Evolutionary conservation across 2,888 invertebrate species (phyloP).

Genomic region (Drosophila atroscutellata): DNA sequence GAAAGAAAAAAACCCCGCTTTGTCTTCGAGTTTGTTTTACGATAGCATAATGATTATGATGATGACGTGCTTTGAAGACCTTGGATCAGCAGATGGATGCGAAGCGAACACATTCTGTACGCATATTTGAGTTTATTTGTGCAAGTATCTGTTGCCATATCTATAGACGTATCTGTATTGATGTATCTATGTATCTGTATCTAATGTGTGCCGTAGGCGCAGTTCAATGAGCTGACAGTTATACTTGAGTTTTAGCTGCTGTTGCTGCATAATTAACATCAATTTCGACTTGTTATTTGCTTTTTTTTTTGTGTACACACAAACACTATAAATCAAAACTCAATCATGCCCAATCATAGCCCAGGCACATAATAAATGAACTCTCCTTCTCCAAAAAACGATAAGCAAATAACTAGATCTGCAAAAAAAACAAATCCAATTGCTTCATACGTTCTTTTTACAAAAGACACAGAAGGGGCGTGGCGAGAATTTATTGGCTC

Average conservation of each 20-base stretch:
- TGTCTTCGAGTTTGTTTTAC: constrained; percentile 33
- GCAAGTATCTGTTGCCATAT: constrained; percentile 11
- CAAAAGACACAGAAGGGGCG: constrained; percentile 23
- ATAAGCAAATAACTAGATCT: constrained; percentile 25
- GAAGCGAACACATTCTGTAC: constrained; percentile 29
- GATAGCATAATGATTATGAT: constrained; percentile 30
- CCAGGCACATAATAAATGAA: constrained; percentile 53
- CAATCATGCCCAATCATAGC: constrained; percentile 43
- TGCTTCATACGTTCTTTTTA: constrained; percentile 24
- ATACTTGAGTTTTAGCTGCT: constrained; percentile 52
- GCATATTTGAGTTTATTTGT: constrained; percentile 24
- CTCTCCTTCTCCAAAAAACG: constrained; percentile 39
- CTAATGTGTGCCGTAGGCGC: constrained; percentile 55
- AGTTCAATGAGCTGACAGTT: constrained; percentile 71
- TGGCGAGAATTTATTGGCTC: constrained; percentile 5
- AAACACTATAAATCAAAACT: constrained; percentile 54
- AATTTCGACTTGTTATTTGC: constrained; percentile 49
- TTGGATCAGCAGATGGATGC: constrained; percentile 25
- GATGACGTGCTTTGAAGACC: constrained; percentile 29
- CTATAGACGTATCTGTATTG: constrained; percentile 1
- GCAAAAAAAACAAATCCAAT: constrained; percentile 14
- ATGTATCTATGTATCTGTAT: constrained; percentile 17
- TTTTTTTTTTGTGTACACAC: constrained; percentile 21
- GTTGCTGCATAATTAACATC: constrained; percentile 69
- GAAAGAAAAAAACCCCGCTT: constrained; percentile 17